These are phyloP conservation scores for Hydractinia echinata DNA, from an alignment of 30 jellyfish, hydroid and myxozoan species.

Conservation along the genomic window DNA sequence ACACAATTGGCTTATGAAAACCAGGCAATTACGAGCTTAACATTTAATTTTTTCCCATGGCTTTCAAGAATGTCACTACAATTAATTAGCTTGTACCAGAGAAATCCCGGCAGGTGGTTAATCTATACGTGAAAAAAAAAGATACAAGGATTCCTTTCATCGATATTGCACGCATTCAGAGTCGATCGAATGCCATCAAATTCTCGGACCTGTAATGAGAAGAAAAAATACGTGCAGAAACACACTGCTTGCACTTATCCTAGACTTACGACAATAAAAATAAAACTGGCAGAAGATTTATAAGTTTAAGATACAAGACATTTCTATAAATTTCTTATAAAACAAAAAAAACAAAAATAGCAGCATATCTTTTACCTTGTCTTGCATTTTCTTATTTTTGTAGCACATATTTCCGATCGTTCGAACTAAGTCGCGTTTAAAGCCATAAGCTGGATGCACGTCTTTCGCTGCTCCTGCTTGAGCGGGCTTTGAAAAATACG, in stretches of 20 bases:
- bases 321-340: not conserved
- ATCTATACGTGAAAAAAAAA: not conserved
- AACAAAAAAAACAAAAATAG: not conserved
- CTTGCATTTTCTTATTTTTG: conserved; percentile 40
- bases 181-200: conserved; percentile 52
- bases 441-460: conserved; percentile 1
- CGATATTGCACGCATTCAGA: conserved; percentile 67
- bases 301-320: not conserved
- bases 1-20: too few relatives aligned
- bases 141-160: conserved; percentile 82
- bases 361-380: conserved; percentile 31
- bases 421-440: conserved; percentile 58
- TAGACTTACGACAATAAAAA: too few relatives aligned
- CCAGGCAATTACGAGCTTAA: too few relatives aligned
- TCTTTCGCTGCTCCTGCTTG: not conserved
- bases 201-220: conserved; percentile 52
- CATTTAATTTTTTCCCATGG: too few relatives aligned
- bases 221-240: not conserved
- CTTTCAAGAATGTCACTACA: too few relatives aligned
- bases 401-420: conserved; percentile 65
- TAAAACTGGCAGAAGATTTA: too few relatives aligned
- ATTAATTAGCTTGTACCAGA: too few relatives aligned
- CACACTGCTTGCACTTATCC: too few relatives aligned
- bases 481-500: not conserved
- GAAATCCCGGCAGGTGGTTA: too few relatives aligned